A percentile compares a stretch with the other conserved stretches of the same genome.
These are phyloP conservation scores for Anhinga anhinga DNA, from an alignment of 2,113 vertebrate species.

Conservation along the genomic window DNA sequence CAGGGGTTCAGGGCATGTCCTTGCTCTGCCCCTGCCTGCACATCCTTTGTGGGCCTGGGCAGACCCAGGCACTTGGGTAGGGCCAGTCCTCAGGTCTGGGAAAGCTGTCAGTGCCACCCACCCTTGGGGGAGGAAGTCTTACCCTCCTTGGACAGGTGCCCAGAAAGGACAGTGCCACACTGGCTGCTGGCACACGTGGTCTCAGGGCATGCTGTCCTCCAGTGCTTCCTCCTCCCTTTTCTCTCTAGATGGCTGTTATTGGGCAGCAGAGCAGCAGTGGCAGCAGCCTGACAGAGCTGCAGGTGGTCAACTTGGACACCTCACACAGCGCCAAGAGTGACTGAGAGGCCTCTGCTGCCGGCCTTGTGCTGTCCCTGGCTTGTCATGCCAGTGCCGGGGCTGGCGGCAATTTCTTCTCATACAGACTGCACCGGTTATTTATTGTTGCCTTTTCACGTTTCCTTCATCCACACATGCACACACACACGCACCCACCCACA, in stretches of 20 bases:
- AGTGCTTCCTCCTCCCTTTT: slow-evolving; percentile 21
- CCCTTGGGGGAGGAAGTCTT: not conserved
- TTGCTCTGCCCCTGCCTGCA: not conserved
- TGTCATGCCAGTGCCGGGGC: not conserved
- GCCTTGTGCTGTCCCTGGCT: slow-evolving; percentile 30
- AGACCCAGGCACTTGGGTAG: not conserved
- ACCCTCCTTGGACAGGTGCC: not conserved
- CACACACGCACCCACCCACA: not conserved
- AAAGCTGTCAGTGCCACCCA: not conserved
- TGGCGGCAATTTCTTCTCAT: slow-evolving; percentile 37
- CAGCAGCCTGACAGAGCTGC: slow-evolving; percentile 96
- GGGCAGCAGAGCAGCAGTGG: slow-evolving; percentile 94
- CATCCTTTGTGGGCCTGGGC: not conserved
- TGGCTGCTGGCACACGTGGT: not conserved
- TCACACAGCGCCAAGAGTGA: slow-evolving; percentile 88
- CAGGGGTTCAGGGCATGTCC: not conserved
- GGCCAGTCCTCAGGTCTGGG: not conserved
- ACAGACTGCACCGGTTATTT: slow-evolving; percentile 90
- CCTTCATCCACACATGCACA: slow-evolving; percentile 67
- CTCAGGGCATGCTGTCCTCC: not conserved
- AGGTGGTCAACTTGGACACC: slow-evolving; percentile 93
- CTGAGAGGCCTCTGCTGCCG: slow-evolving; percentile 76
- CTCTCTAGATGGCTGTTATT: slow-evolving; percentile 93
- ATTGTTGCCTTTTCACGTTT: slow-evolving; percentile 94
- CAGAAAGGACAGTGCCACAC: not conserved